phyloP scores from a whole-genome alignment of 2,888 invertebrate genomes.

The Drosophila pseudotalamancana region DNA sequence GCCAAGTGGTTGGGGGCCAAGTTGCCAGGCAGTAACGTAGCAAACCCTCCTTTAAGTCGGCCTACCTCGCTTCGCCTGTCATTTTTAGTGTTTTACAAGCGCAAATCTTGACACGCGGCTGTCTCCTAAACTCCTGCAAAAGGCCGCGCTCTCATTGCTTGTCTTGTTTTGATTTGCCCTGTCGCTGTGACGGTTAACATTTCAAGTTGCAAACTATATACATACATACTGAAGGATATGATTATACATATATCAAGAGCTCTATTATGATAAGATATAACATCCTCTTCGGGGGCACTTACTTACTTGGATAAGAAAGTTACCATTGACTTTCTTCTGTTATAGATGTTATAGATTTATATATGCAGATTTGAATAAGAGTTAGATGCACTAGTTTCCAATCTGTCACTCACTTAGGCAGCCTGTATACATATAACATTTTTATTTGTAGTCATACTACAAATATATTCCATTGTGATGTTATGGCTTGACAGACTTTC shows the following conservation, averaged over 20 bases:
- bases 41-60: neutral
- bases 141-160: slow-evolving; percentile 49
- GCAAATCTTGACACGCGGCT: slow-evolving; percentile 63
- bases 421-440: too few species aligned
- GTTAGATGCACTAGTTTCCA: too few species aligned
- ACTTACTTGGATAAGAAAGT: too few species aligned
- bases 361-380: too few species aligned
- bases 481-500: too few species aligned
- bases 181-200: slow-evolving; percentile 69
- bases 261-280: neutral
- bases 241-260: slow-evolving; percentile 37
- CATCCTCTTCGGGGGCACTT: too few species aligned
- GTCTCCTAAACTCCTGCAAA: slow-evolving; percentile 24
- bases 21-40: slow-evolving; percentile 22
- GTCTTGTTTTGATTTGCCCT: slow-evolving; percentile 63
- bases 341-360: too few species aligned
- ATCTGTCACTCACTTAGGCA: too few species aligned
- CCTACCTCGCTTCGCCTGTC: slow-evolving; percentile 22
- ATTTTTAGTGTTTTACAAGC: slow-evolving; percentile 74
- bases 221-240: slow-evolving; percentile 43
- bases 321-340: too few species aligned
- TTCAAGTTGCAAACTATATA: slow-evolving; percentile 61
- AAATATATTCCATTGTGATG: too few species aligned
- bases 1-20: slow-evolving; percentile 42
- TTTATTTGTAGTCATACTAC: too few species aligned